Conservation (phyloP, 2,888 invertebrate species). For the Globia sparganii region DNA sequence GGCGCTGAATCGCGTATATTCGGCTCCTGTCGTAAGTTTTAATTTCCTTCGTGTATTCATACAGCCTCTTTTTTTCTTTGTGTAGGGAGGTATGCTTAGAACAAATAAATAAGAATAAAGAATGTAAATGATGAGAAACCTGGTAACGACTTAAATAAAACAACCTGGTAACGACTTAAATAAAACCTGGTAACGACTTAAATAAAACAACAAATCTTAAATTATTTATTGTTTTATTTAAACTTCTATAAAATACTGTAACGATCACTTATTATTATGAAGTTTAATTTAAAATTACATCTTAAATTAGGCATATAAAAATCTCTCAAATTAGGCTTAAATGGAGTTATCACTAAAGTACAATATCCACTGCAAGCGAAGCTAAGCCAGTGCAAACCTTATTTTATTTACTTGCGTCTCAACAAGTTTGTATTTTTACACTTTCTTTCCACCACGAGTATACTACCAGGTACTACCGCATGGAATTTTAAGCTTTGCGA, state of each 20-base stretch:
- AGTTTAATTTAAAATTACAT: neutral
- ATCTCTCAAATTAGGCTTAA: neutral
- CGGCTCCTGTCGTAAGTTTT: no score
- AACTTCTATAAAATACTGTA: neutral
- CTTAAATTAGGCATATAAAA: slow-evolving; percentile 1
- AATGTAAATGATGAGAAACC: neutral
- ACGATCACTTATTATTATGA: neutral
- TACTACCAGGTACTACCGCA: neutral
- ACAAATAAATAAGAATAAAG: neutral
- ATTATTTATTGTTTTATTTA: neutral
- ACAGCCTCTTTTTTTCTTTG: neutral
- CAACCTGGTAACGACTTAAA: neutral
- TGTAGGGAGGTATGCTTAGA: neutral
- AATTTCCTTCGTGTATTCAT: no score
- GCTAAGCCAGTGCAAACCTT: neutral
- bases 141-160: no score
- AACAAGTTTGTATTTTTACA: neutral
- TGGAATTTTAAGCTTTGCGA: neutral
- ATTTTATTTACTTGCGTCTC: no score
- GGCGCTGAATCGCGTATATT: no score
- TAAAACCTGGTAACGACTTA: neutral
- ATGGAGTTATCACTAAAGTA: neutral
- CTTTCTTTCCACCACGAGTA: neutral
- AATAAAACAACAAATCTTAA: neutral
- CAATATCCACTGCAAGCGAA: neutral